Evolutionary conservation across 2,797 vertebrate species (phyloP).

Genomic region (Oophaga sylvatica): DNA sequence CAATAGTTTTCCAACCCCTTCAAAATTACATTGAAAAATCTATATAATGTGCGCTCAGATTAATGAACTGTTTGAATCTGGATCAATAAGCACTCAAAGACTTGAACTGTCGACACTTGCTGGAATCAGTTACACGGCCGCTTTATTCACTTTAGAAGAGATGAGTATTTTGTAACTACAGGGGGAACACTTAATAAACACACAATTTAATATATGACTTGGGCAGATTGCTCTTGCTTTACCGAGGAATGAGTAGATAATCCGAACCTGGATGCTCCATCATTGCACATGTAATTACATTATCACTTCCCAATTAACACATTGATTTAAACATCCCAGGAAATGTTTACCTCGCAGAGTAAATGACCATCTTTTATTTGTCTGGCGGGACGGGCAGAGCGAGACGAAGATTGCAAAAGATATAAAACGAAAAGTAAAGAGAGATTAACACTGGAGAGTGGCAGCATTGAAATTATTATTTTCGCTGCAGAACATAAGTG

Average conservation of each 20-base stretch:
- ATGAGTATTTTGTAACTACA: slow-evolving; percentile 73
- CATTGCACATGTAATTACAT: slow-evolving; percentile 78
- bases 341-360: slow-evolving; percentile 74
- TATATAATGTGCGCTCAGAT: slow-evolving; percentile 81
- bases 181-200: slow-evolving; percentile 79
- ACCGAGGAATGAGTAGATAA: slow-evolving; percentile 78
- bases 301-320: slow-evolving; percentile 79
- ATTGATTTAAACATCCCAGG: slow-evolving; percentile 76
- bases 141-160: slow-evolving; percentile 71
- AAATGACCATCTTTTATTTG: slow-evolving; percentile 51
- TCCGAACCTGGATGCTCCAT: slow-evolving; percentile 76
- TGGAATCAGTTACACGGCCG: slow-evolving; percentile 74
- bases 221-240: slow-evolving; percentile 74
- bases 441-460: not conserved
- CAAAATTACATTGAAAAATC: slow-evolving; percentile 82
- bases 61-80: slow-evolving; percentile 83
- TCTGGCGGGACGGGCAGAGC: not conserved
- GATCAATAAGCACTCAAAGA: slow-evolving; percentile 79
- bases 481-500: slow-evolving; percentile 15
- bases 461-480: slow-evolving; percentile 21
- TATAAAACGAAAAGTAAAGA: not conserved
- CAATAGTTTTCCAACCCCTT: slow-evolving; percentile 81
- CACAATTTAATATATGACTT: slow-evolving; percentile 76
- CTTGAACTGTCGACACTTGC: slow-evolving; percentile 77
- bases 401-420: not conserved